phyloP scores from a whole-genome alignment of 1,140 invertebrate genomes.

The Lysiphlebus fabarum region DNA sequence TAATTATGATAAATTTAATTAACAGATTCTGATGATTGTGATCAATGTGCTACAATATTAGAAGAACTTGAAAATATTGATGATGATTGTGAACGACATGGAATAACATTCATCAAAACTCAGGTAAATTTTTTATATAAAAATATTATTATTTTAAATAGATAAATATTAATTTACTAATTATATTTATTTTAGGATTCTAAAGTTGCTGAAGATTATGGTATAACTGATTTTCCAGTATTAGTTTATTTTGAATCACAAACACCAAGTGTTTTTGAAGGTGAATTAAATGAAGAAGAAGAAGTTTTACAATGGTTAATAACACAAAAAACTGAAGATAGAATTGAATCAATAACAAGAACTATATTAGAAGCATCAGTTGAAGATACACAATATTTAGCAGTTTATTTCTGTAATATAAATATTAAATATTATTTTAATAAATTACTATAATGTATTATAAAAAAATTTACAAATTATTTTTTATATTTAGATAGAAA shows the following conservation, averaged over 20 bases:
- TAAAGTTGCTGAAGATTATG: constrained; percentile 79
- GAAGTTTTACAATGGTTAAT: constrained; percentile 92
- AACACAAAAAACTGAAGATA: constrained; percentile 87
- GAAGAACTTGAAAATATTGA: constrained; percentile 94
- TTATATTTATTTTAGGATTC: constrained; percentile 62
- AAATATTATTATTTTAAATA: too few species aligned
- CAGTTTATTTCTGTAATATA: constrained; percentile 88
- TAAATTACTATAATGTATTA: too few species aligned
- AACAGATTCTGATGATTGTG: constrained; percentile 75
- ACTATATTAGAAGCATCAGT: constrained; percentile 89
- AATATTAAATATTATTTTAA: too few species aligned
- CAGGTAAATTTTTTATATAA: constrained; percentile 60
- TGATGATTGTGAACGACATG: constrained; percentile 89
- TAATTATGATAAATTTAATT: constrained; percentile 26
- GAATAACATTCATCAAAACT: constrained; percentile 89
- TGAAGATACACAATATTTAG: constrained; percentile 87
- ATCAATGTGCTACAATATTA: constrained; percentile 77
- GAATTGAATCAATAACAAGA: constrained; percentile 90
- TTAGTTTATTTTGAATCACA: constrained; percentile 88
- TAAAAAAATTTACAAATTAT: too few species aligned
- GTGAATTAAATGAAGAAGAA: constrained; percentile 81
- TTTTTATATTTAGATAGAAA: constrained; percentile 72
- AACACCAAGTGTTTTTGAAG: constrained; percentile 88
- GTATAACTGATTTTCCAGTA: constrained; percentile 82
- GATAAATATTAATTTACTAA: too few species aligned